These are phyloP conservation scores for Ctenoplectra terminalis DNA, from an alignment of 1,140 invertebrate species.

Conservation along the genomic window DNA sequence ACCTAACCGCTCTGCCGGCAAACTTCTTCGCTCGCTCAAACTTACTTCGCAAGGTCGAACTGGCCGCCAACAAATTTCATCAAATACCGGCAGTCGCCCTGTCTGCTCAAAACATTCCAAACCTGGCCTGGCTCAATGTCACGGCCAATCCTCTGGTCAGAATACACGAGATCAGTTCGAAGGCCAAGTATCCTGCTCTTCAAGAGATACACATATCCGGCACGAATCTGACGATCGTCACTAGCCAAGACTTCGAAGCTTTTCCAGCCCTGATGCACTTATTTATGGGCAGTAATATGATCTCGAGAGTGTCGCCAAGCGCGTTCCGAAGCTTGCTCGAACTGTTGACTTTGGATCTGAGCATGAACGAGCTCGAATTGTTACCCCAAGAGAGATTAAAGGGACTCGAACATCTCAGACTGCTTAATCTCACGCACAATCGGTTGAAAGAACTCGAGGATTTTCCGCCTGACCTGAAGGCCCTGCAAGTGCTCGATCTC, in stretches of 20 bases:
- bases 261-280: conserved; percentile 91
- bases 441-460: conserved; percentile 91
- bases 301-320: conserved; percentile 91
- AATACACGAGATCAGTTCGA: conserved; percentile 87
- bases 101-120: conserved; percentile 88
- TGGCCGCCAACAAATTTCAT: conserved; percentile 91
- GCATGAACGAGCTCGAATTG: conserved; percentile 92
- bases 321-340: conserved; percentile 90
- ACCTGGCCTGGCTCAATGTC: conserved; percentile 89
- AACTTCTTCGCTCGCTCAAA: conserved; percentile 91
- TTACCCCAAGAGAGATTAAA: conserved; percentile 92
- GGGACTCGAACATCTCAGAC: conserved; percentile 87
- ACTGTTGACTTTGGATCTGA: conserved; percentile 90
- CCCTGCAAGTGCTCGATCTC: conserved; percentile 90
- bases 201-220: conserved; percentile 91
- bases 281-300: conserved; percentile 89
- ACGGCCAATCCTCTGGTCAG: conserved; percentile 91
- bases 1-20: conserved; percentile 88
- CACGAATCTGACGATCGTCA: conserved; percentile 93
- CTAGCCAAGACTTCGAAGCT: conserved; percentile 93
- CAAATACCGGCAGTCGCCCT: conserved; percentile 91
- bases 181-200: conserved; percentile 86
- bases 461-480: conserved; percentile 90
- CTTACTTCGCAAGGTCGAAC: conserved; percentile 88
- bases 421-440: conserved; percentile 93